These are phyloP conservation scores for Geophilus truncorum DNA, from an alignment of 2,888 invertebrate genomes.

Conservation along the genomic window DNA sequence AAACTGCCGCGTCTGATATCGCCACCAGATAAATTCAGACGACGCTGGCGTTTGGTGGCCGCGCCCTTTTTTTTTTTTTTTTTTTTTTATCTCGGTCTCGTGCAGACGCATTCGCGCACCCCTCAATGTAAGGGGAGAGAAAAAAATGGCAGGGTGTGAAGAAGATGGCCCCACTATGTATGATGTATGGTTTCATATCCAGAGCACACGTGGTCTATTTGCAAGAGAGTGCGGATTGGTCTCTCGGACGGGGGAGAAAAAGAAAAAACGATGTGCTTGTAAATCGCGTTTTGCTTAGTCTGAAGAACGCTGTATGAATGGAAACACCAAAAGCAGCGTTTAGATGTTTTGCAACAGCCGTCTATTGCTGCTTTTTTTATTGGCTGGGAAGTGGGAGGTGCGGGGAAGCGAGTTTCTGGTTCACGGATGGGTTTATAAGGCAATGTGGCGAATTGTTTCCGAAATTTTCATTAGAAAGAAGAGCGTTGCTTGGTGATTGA, in stretches of 20 bases:
- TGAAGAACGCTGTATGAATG: not conserved
- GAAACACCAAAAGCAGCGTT: slow-evolving; percentile 3
- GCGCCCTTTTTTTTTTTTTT: not conserved
- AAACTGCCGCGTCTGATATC: slow-evolving; percentile 21
- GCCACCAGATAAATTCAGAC: slow-evolving; percentile 18
- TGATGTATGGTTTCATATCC: slow-evolving; percentile 27
- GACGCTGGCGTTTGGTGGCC: slow-evolving; percentile 24
- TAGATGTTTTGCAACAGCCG: not conserved
- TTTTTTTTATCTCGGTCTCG: slow-evolving; percentile 6
- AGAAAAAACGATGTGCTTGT: not conserved
- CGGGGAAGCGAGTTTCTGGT: not conserved
- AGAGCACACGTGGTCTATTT: not conserved
- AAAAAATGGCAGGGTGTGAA: slow-evolving; percentile 16
- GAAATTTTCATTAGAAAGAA: slow-evolving; percentile 15
- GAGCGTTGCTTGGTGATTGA: not conserved
- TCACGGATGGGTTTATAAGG: not conserved
- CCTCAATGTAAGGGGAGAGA: not conserved
- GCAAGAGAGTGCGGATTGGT: not conserved
- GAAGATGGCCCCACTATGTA: slow-evolving; percentile 17
- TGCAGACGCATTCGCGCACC: slow-evolving; percentile 12
- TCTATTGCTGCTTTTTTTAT: not conserved
- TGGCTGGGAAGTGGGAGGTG: too few species aligned
- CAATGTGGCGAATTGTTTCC: not conserved
- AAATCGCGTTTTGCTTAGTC: slow-evolving; percentile 25
- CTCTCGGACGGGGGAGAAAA: not conserved